Percentiles rank a stretch among this genome's conserved stretches.
These are phyloP conservation scores for Mylabris sibirica DNA, from an alignment of 2,888 invertebrate species.

Conservation along the genomic window DNA sequence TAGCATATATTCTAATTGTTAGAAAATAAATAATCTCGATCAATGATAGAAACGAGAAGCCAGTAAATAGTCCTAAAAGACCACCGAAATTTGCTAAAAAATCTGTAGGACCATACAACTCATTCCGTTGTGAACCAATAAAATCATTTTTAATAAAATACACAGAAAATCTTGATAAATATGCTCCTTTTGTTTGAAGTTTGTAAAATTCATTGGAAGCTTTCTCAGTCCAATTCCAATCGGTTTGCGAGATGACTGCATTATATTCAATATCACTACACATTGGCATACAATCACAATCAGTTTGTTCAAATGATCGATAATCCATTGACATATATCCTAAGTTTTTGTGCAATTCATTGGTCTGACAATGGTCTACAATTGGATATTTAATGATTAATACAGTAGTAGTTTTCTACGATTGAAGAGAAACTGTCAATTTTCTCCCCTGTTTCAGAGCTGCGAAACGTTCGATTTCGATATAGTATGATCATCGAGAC, in stretches of 20 bases:
- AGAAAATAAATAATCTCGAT: slow-evolving; percentile 67
- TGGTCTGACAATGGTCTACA: no score
- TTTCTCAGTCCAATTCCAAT: slow-evolving; percentile 43
- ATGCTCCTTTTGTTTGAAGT: slow-evolving; percentile 38
- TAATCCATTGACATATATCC: no score
- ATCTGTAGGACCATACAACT: slow-evolving; percentile 73
- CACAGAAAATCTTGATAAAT: slow-evolving; percentile 67
- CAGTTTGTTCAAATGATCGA: neutral
- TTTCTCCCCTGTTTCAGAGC: no score
- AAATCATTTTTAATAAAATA: slow-evolving; percentile 76
- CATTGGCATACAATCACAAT: slow-evolving; percentile 55
- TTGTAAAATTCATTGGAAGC: neutral
- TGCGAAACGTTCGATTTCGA: no score
- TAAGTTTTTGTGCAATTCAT: no score
- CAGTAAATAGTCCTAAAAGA: slow-evolving; percentile 64
- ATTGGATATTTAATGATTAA: no score
- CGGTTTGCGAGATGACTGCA: slow-evolving; percentile 54
- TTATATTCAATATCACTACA: slow-evolving; percentile 55
- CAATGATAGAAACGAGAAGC: slow-evolving; percentile 60
- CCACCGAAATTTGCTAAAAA: slow-evolving; percentile 76
- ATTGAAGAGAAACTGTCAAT: no score
- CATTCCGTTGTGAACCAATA: slow-evolving; percentile 71
- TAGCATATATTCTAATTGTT: slow-evolving; percentile 60
- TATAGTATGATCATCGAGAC: no score
- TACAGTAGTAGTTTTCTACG: no score